A percentile compares a stretch with the other conserved stretches of the same genome.
Evolutionary conservation across 2,888 invertebrate genomes (phyloP).

Genomic region (Exocentrus adspersus): DNA sequence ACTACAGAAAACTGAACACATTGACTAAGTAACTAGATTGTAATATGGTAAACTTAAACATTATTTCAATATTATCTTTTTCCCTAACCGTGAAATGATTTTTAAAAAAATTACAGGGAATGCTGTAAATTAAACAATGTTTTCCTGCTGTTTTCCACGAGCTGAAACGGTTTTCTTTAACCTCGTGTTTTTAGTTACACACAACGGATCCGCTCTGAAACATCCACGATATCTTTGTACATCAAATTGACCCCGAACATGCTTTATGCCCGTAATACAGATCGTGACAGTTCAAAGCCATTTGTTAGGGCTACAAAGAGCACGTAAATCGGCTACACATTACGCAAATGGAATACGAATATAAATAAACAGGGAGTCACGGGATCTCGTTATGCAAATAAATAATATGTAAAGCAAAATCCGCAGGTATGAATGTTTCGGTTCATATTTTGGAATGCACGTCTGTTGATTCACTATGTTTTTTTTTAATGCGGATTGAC

Average conservation of each 20-base stretch:
- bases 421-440: not conserved
- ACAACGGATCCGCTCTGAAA: not conserved
- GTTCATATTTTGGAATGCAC: conserved; percentile 6
- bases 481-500: not conserved
- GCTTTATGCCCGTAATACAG: conserved; percentile 20
- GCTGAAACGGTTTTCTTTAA: no score
- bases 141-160: no score
- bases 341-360: conserved; percentile 29
- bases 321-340: conserved; percentile 26
- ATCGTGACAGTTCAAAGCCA: conserved; percentile 28
- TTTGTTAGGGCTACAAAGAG: conserved; percentile 26
- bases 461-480: not conserved
- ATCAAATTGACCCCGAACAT: conserved; percentile 25
- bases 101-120: no score
- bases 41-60: no score
- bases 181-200: not conserved
- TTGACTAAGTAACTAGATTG: no score
- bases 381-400: conserved; percentile 24
- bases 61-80: no score
- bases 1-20: no score
- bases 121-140: no score
- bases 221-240: conserved; percentile 8
- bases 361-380: conserved; percentile 16
- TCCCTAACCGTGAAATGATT: no score
- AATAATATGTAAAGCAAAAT: conserved; percentile 23